These are phyloP conservation scores for Bombyx mandarina DNA, from an alignment of 1,140 invertebrate species.

Conservation along the genomic window DNA sequence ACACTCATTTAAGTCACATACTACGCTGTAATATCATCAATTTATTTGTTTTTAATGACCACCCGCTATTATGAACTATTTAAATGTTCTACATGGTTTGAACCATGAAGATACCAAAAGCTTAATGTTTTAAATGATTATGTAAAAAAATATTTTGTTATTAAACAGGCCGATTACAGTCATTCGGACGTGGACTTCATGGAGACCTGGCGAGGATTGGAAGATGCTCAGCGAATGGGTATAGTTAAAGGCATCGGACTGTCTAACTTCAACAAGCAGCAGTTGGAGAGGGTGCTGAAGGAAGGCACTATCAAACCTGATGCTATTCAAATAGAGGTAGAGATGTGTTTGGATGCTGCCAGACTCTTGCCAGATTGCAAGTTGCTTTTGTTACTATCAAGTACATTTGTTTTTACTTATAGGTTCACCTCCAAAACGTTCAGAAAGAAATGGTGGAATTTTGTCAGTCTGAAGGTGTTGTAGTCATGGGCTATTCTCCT, in stretches of 20 bases:
- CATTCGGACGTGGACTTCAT: conserved; percentile 71
- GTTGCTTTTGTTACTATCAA: background rate
- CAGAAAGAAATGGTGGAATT: conserved; percentile 79
- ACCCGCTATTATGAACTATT: no score
- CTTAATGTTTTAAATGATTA: no score
- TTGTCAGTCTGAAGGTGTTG: conserved; percentile 77
- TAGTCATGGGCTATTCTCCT: conserved; percentile 85
- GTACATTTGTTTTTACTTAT: conserved; percentile 39
- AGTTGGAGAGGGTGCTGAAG: conserved; percentile 79
- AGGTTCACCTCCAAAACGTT: conserved; percentile 54
- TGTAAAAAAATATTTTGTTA: background rate
- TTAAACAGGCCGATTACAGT: conserved; percentile 32
- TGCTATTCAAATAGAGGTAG: conserved; percentile 69
- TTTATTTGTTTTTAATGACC: no score
- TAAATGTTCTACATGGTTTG: no score
- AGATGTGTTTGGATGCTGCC: background rate
- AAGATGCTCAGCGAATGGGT: conserved; percentile 77
- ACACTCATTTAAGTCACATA: no score
- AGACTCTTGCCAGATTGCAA: background rate
- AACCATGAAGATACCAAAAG: no score
- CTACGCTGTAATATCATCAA: no score
- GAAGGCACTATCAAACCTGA: conserved; percentile 64
- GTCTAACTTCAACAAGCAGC: conserved; percentile 89
- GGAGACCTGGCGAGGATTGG: conserved; percentile 82
- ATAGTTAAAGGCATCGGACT: conserved; percentile 84